phyloP scores from a whole-genome alignment of 2,113 vertebrate species.

The Leptobrachium leishanense region DNA sequence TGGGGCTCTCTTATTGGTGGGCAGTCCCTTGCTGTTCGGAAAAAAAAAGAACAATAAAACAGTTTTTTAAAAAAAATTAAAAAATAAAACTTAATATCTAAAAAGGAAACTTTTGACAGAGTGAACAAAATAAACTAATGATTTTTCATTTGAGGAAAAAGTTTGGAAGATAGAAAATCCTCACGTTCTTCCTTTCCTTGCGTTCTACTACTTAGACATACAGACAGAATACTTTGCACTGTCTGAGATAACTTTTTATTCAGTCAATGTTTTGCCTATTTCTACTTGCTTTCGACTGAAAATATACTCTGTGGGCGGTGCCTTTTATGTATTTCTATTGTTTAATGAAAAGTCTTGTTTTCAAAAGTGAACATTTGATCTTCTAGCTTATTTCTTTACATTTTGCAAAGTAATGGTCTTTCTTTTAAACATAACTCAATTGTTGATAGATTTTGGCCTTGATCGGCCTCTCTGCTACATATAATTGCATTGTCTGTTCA shows the following conservation, averaged over 20 bases:
- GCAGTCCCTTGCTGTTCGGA: conserved; percentile 48
- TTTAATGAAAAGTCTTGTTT: conserved; percentile 72
- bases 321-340: conserved; percentile 76
- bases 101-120: conserved; percentile 14
- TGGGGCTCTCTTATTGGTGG: conserved; percentile 46
- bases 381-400: conserved; percentile 59
- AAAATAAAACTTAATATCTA: background rate
- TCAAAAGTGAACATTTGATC: conserved; percentile 65
- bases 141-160: conserved; percentile 54
- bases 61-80: conserved; percentile 5
- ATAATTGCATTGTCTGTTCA: conserved; percentile 57
- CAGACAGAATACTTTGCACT: conserved; percentile 53
- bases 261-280: conserved; percentile 64
- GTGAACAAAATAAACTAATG: conserved; percentile 50
- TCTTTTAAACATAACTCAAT: conserved; percentile 51
- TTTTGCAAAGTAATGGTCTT: conserved; percentile 61
- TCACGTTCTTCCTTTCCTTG: conserved; percentile 53
- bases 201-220: conserved; percentile 54
- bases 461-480: conserved; percentile 50
- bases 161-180: conserved; percentile 33
- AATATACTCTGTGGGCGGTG: conserved; percentile 73
- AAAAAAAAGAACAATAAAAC: background rate
- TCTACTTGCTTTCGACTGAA: conserved; percentile 73
- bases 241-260: conserved; percentile 58
- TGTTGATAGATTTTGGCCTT: conserved; percentile 45